Evolutionary conservation across 2,888 invertebrate species (phyloP).

Genomic region (Griposia aprilina): DNA sequence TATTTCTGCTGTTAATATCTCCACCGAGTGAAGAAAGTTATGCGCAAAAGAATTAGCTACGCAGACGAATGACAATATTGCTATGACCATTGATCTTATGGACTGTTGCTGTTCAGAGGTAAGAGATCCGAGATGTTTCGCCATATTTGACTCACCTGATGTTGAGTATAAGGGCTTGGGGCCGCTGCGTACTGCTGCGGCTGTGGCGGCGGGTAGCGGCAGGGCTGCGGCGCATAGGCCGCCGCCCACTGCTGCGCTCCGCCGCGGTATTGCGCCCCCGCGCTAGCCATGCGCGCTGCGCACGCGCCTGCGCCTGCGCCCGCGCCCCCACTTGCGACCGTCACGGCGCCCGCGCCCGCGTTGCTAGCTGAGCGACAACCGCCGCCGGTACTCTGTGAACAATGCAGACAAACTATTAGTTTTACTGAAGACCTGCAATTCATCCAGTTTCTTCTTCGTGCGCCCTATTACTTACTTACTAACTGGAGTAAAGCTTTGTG

Average conservation of each 20-base stretch:
- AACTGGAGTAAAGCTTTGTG: constrained; percentile 1
- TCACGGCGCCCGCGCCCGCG: constrained; percentile 87
- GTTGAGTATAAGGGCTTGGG: constrained; percentile 86
- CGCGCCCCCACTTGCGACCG: constrained; percentile 89
- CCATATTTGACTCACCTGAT: constrained; percentile 79
- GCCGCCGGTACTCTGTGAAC: constrained; percentile 83
- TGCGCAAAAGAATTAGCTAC: not conserved
- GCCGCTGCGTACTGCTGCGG: constrained; percentile 86
- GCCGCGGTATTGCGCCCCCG: constrained; percentile 89
- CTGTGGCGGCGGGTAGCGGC: constrained; percentile 89
- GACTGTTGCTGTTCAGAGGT: not conserved
- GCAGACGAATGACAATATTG: not conserved
- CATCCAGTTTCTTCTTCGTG: not conserved
- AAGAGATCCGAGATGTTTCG: not conserved
- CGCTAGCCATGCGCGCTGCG: constrained; percentile 90
- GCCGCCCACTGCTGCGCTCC: constrained; percentile 89
- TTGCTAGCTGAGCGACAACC: constrained; percentile 86
- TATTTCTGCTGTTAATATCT: not conserved
- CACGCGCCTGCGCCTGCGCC: constrained; percentile 88
- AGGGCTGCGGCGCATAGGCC: constrained; percentile 88
- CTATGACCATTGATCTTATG: not conserved
- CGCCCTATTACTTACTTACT: not conserved
- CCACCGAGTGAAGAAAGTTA: not conserved
- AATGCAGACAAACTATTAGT: constrained; percentile 49
- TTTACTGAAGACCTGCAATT: not conserved